These are phyloP conservation scores for Blennius ocellaris DNA, from an alignment of 2,113 vertebrate genomes.

Conservation along the genomic window DNA sequence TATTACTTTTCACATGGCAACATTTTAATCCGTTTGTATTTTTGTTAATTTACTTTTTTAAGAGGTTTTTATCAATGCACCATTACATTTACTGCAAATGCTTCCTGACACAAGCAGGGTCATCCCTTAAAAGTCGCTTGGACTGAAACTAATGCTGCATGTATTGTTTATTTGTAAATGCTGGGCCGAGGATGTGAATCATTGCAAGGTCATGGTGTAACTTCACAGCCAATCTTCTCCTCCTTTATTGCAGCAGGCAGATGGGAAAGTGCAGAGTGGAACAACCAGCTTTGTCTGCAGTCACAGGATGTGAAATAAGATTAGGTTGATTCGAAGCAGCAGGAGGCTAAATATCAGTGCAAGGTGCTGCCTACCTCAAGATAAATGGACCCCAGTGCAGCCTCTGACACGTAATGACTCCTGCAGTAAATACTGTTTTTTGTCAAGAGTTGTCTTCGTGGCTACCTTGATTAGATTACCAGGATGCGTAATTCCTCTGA, in stretches of 20 bases:
- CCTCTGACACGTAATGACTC: slow-evolving; percentile 66
- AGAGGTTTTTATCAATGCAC: no score
- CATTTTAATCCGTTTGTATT: no score
- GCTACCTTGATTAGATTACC: slow-evolving; percentile 71
- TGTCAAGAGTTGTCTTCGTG: slow-evolving; percentile 65
- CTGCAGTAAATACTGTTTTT: slow-evolving; percentile 68
- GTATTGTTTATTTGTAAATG: no score
- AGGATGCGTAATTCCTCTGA: slow-evolving; percentile 64
- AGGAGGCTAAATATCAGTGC: slow-evolving; percentile 55
- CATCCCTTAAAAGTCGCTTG: no score
- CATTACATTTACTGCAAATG: no score
- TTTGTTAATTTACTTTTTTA: no score
- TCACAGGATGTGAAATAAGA: slow-evolving; percentile 54
- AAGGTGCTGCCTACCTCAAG: slow-evolving; percentile 54
- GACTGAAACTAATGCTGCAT: no score
- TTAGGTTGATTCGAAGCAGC: slow-evolving; percentile 67
- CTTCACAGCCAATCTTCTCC: slow-evolving; percentile 14
- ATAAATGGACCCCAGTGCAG: slow-evolving; percentile 64
- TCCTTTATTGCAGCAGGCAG: slow-evolving; percentile 38
- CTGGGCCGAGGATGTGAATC: no score
- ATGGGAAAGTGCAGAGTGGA: slow-evolving; percentile 47
- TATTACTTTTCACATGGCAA: no score
- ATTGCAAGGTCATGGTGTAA: neutral
- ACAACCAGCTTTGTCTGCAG: slow-evolving; percentile 49
- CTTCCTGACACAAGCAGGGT: no score